Percentiles rank a stretch among this genome's conserved stretches.
phyloP scores from a whole-genome alignment of 2,113 vertebrate genomes.

The Artemisiospiza belli region DNA sequence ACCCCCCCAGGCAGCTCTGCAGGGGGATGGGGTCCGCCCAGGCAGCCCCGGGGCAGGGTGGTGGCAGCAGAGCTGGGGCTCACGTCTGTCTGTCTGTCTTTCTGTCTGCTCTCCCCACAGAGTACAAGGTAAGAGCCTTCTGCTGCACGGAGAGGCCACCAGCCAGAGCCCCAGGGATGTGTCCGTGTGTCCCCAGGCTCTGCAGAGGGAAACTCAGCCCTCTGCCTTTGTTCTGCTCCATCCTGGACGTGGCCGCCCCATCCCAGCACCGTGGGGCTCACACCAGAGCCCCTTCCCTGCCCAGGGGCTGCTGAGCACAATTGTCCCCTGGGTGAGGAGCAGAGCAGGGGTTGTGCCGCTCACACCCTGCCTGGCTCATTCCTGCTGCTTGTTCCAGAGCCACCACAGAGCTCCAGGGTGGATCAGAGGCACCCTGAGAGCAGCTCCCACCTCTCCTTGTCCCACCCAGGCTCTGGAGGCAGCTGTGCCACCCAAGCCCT shows the following conservation, averaged over 20 bases:
- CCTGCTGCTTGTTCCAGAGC: not conserved
- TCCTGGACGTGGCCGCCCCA: not conserved
- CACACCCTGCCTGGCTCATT: rapidly evolving
- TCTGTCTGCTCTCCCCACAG: slow-evolving; percentile 72
- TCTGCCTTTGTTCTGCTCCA: not conserved
- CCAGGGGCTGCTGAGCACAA: not conserved
- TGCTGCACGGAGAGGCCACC: not conserved
- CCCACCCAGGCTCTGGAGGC: not conserved
- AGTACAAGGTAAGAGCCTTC: slow-evolving; percentile 88
- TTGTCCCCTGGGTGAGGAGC: not conserved
- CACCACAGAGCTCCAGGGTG: not conserved
- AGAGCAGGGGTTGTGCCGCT: not conserved
- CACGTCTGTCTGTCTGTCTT: not conserved
- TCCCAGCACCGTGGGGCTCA: not conserved
- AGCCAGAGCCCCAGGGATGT: not conserved
- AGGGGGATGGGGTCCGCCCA: too few species aligned
- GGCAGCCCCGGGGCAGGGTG: rapidly evolving
- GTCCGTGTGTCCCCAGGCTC: not conserved
- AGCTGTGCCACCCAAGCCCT: not conserved
- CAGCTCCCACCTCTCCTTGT: not conserved
- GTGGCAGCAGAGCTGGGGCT: not conserved
- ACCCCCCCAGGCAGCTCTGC: not conserved
- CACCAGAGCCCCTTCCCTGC: not conserved
- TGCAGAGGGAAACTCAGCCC: not conserved
- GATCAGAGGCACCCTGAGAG: not conserved